Percentiles rank a stretch among this genome's conserved stretches.
phyloP scores from a whole-genome alignment of 2,113 vertebrate species.

The Melanerpes aurifrons region DNA sequence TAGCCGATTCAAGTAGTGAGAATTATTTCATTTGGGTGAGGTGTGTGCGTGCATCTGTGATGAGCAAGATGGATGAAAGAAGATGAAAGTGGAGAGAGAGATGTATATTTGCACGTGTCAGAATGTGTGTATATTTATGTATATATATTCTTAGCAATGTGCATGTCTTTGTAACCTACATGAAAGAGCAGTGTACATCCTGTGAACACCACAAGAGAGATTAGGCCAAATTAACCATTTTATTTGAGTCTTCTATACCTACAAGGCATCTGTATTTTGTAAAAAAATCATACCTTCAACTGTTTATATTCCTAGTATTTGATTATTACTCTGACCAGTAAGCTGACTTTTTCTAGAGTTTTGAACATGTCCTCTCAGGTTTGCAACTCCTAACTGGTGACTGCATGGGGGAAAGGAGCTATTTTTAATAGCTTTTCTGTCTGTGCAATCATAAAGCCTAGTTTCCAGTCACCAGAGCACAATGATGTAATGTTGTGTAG shows the following conservation, averaged over 20 bases:
- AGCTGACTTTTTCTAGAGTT: not conserved
- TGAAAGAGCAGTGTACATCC: not conserved
- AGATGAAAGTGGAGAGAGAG: conserved; percentile 25
- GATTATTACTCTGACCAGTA: not conserved
- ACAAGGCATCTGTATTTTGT: not conserved
- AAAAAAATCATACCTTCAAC: not conserved
- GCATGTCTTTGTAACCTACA: not conserved
- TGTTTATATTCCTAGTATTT: not conserved
- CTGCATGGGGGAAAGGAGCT: not conserved
- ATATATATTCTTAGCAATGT: not conserved
- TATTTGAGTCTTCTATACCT: not conserved
- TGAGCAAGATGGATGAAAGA: conserved; percentile 45
- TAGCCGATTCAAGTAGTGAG: conserved; percentile 22
- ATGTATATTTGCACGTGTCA: not conserved
- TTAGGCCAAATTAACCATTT: not conserved
- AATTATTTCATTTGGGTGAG: conserved; percentile 55
- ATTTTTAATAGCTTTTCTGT: not conserved
- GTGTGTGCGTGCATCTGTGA: conserved; percentile 22
- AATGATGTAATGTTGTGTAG: not conserved
- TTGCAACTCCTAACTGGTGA: not conserved
- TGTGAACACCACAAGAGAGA: not conserved
- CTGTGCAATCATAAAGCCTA: not conserved
- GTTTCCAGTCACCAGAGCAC: not conserved
- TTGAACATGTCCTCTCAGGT: not conserved
- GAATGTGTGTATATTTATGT: not conserved